phyloP scores from a whole-genome alignment of 2,113 vertebrate genomes.

The Thymallus thymallus region DNA sequence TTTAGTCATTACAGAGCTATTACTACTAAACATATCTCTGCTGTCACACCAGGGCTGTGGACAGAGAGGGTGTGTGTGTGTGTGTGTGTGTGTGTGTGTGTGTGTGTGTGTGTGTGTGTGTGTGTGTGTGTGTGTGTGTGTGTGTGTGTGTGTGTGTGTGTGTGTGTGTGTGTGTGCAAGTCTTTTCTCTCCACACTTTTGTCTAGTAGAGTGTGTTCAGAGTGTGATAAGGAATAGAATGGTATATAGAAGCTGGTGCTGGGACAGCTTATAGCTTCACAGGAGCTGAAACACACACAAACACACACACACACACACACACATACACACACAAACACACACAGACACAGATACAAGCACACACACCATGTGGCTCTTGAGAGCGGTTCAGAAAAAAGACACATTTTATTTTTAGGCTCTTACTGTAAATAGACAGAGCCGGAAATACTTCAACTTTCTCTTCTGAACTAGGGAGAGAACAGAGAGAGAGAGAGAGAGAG shows the following conservation, averaged over 20 bases:
- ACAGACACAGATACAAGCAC: slow-evolving; percentile 2
- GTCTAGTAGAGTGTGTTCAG: neutral
- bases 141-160: no score
- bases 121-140: no score
- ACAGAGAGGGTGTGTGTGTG: neutral
- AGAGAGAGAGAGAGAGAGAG: neutral
- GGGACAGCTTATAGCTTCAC: neutral
- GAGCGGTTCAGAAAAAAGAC: no score
- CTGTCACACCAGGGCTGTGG: neutral
- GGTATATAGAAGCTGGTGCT: neutral
- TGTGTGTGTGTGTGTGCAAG: neutral
- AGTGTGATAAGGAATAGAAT: neutral
- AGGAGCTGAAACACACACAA: neutral
- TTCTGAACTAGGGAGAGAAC: neutral
- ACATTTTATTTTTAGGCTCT: no score
- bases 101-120: no score
- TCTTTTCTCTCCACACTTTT: neutral
- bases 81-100: no score
- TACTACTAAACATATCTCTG: neutral
- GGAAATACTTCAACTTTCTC: no score
- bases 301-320: slow-evolving; percentile 15
- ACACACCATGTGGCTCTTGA: neutral
- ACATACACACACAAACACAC: slow-evolving; percentile 11
- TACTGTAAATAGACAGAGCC: neutral
- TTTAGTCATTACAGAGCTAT: slow-evolving; percentile 2